Percentiles rank a stretch among this genome's conserved stretches.
phyloP scores from a whole-genome alignment of 2,113 vertebrate genomes.

The Centropus bengalensis region DNA sequence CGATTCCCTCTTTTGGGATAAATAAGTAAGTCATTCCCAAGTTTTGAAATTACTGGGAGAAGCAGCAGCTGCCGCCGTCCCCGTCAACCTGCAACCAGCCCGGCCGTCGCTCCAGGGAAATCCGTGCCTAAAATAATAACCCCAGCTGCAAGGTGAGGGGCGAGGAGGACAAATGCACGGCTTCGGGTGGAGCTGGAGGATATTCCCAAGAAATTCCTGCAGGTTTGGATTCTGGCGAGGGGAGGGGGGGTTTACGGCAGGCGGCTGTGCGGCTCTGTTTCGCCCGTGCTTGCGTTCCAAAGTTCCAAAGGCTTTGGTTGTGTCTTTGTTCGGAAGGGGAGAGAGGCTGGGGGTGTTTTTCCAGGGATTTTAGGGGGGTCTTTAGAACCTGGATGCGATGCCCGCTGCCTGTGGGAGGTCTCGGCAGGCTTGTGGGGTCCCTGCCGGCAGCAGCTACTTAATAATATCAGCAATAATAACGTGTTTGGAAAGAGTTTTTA shows the following conservation, averaged over 20 bases:
- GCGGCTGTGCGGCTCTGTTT: neutral
- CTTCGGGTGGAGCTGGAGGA: conserved; percentile 30
- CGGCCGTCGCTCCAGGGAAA: conserved; percentile 3
- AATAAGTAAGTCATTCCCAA: neutral
- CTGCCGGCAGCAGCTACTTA: neutral
- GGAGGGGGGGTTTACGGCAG: neutral
- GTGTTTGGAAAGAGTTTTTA: neutral
- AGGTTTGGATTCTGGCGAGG: conserved; percentile 14
- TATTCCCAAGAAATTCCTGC: neutral
- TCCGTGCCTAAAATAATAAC: neutral
- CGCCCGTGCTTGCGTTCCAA: neutral
- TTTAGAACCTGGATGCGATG: fast-evolving
- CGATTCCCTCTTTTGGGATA: neutral
- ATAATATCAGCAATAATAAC: neutral
- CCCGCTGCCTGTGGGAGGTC: neutral
- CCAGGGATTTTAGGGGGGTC: neutral
- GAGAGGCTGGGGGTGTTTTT: neutral
- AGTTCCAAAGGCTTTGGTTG: neutral
- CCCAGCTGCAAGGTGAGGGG: neutral
- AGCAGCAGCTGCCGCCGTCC: neutral
- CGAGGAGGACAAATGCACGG: neutral
- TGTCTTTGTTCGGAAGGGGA: neutral
- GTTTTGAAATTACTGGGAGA: conserved; percentile 24
- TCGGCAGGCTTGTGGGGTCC: neutral
- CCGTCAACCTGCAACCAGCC: conserved; percentile 34